A percentile compares a stretch with the other conserved stretches of the same genome.
Evolutionary conservation across 1,140 invertebrate genomes (phyloP).

Genomic region (Samia ricini): DNA sequence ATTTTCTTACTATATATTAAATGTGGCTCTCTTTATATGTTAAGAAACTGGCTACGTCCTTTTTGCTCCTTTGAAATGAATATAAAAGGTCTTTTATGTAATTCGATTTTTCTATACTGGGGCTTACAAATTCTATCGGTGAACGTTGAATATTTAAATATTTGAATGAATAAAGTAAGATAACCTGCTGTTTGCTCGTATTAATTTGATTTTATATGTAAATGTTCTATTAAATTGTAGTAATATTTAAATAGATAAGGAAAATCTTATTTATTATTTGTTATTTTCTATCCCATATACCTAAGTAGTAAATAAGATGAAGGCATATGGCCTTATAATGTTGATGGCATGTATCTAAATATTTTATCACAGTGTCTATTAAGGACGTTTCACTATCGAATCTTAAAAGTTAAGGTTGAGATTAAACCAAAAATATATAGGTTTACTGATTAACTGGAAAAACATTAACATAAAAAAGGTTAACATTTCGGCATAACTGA

Average conservation of each 20-base stretch:
- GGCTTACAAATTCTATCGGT: neutral
- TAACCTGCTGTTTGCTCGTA: neutral
- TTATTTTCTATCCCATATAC: too few relatives aligned
- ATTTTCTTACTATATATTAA: constrained; percentile 1
- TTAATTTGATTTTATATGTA: neutral
- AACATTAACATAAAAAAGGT: too few relatives aligned
- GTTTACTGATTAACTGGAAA: too few relatives aligned
- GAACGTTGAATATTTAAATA: neutral
- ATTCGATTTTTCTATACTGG: neutral
- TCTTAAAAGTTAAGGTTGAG: too few relatives aligned
- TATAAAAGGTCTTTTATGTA: constrained; percentile 1
- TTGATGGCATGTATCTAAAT: too few relatives aligned
- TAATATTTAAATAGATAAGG: neutral
- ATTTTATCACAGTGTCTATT: too few relatives aligned
- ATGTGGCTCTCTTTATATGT: neutral
- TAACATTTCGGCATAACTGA: too few relatives aligned
- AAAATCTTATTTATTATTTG: too few relatives aligned
- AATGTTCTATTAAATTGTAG: neutral
- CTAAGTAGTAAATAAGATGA: too few relatives aligned
- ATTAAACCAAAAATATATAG: too few relatives aligned
- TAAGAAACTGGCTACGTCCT: neutral
- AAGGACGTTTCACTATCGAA: too few relatives aligned
- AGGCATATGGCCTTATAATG: too few relatives aligned
- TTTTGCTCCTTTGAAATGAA: neutral
- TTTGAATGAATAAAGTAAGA: neutral